phyloP scores from a whole-genome alignment of 2,888 invertebrate genomes.

The Psococerastis gibbosa region DNA sequence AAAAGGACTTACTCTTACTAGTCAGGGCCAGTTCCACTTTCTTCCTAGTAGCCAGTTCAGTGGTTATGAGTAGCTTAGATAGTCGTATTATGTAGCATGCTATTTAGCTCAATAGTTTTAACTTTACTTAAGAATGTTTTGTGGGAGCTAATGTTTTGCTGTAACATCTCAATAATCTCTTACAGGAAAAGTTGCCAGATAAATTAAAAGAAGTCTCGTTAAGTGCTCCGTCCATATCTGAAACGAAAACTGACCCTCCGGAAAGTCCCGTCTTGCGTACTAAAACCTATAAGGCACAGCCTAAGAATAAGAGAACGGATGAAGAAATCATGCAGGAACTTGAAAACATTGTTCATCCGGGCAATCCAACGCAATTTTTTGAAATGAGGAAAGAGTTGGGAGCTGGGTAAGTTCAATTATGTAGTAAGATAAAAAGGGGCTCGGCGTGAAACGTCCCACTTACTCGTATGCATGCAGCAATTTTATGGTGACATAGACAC shows the following conservation, averaged over 20 bases:
- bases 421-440: neutral
- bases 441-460: neutral
- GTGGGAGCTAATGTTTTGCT: too few relatives aligned
- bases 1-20: too few relatives aligned
- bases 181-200: neutral
- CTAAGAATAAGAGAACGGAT: slow-evolving; percentile 1
- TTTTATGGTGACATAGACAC: too few relatives aligned
- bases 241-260: too few relatives aligned
- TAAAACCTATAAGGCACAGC: neutral
- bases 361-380: neutral
- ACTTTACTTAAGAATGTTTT: too few relatives aligned
- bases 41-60: too few relatives aligned
- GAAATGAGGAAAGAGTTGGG: slow-evolving; percentile 2
- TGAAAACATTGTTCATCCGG: slow-evolving; percentile 1
- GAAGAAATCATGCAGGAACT: slow-evolving; percentile 1
- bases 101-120: too few relatives aligned
- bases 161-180: too few relatives aligned
- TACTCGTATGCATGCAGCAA: too few relatives aligned
- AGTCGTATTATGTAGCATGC: too few relatives aligned
- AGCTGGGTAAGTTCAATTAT: slow-evolving; percentile 9
- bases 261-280: slow-evolving; percentile 3
- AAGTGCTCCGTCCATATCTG: neutral
- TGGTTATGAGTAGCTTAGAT: too few relatives aligned
- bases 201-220: neutral
- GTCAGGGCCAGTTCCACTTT: too few relatives aligned